Evolutionary conservation across 2,797 vertebrate species (phyloP), one percentile per base, ranked within the genome.

Genomic region (Trematomus bernacchii): DNA sequence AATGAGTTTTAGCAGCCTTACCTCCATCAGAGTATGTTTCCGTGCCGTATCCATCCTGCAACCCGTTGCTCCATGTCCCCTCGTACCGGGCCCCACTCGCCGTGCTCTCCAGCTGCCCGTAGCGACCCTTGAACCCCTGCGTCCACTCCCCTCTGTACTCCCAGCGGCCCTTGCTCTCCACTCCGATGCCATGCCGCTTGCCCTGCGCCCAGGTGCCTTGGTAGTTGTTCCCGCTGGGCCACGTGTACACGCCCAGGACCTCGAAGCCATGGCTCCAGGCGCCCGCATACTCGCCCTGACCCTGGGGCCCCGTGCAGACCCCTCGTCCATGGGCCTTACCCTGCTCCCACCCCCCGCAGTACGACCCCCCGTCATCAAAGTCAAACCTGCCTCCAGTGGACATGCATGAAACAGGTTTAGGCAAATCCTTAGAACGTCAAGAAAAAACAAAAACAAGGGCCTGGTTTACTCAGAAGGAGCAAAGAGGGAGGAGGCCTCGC

Each of bases 351-450:
- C 97, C 98, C 95, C 98, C 98, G 93, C 98, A 99, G 96, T 99
- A 99, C 94, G 98, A 98, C 96, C 98, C 98, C 96, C 98, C 98
- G 94, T 99, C 98, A 94, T 99, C 98, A 97, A 99, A 99, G 97
- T 99, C 97, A 97, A 99, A 99, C 97, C 98, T 99, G 94, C 98
- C 98, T 96, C 98, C 98, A 98, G 97, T 98, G 97, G 97, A 99
- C 97, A 99, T 99, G 98, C 98, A 99, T 98, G 97, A 96, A 99
- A 97, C 96, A 96, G 96, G 94, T 96, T 95, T 95, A 93, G 96
- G 95, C 96, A 97, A 95, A 96, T 95, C 95, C 94, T 94, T 93
- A 95, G 93, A 94, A 95, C 62, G 92, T 93, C 90, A 88, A 89
- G 88, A 93, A 91, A 91, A 73, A 72, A 91, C 92, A 85, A 83